Conservation (phyloP, 2,888 invertebrate species). For the Schizotus pectinicornis region DNA sequence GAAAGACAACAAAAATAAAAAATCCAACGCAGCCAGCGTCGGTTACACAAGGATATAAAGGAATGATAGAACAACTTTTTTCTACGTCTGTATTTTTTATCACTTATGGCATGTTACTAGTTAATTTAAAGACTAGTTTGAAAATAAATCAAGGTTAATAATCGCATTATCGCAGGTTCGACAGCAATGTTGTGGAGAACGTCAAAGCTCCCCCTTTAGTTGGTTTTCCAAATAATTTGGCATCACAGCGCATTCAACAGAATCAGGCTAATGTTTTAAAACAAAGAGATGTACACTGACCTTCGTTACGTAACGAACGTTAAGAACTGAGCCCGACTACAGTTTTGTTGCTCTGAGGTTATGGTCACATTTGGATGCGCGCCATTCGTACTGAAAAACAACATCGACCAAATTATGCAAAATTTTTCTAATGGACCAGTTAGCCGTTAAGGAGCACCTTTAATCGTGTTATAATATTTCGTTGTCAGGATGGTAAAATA, state of each 20-base stretch:
- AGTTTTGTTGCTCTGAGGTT: constrained; percentile 11
- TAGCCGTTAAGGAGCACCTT: no score
- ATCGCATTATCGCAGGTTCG: constrained; percentile 12
- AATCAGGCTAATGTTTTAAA: background rate
- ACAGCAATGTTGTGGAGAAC: background rate
- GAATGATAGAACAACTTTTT: constrained; percentile 11
- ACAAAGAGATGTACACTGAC: constrained; percentile 15
- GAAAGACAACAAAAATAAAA: no score
- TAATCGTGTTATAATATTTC: no score
- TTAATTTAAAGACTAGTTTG: constrained; percentile 5
- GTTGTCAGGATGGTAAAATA: no score
- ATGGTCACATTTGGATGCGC: background rate
- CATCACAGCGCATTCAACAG: background rate
- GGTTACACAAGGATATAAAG: background rate
- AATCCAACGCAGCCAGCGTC: no score
- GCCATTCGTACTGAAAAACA: no score
- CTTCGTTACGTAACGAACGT: constrained; percentile 13
- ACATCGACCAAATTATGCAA: no score
- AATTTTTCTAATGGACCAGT: no score
- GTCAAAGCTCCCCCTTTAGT: no score
- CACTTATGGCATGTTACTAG: background rate
- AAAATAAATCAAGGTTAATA: constrained; percentile 24
- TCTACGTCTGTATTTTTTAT: constrained; percentile 14
- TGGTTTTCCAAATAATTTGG: no score
- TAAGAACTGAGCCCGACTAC: background rate